A percentile compares a stretch with the other conserved stretches of the same genome.
Conservation (phyloP, 2,888 invertebrate species). For the Epirrhoe tristata region DNA sequence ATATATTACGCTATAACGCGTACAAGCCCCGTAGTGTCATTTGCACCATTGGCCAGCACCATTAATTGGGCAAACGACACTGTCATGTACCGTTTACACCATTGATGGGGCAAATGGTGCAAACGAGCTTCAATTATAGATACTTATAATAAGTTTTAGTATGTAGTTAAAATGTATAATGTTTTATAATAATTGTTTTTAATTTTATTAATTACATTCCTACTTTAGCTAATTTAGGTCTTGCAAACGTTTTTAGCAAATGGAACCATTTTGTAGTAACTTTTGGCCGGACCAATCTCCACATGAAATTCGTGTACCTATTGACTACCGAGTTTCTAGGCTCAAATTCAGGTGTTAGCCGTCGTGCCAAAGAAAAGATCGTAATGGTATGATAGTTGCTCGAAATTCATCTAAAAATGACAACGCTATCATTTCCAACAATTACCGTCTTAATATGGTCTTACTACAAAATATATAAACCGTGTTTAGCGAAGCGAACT, state of each 20-base stretch:
- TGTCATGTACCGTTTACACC: no score
- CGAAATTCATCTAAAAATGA: neutral
- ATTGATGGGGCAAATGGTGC: no score
- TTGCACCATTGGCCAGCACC: no score
- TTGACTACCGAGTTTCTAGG: neutral
- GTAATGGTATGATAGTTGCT: neutral
- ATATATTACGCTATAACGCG: conserved; percentile 17
- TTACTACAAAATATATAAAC: no score
- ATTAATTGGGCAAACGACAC: no score
- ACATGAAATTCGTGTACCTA: neutral
- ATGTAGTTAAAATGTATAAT: conserved; percentile 12
- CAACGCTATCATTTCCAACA: no score
- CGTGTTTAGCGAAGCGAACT: no score
- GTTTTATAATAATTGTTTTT: conserved; percentile 14
- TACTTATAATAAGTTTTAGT: conserved; percentile 20
- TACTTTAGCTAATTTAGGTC: conserved; percentile 12
- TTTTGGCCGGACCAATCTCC: neutral
- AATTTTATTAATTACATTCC: conserved; percentile 31
- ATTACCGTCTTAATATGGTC: no score
- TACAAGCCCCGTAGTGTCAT: no score
- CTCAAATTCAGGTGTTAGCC: neutral
- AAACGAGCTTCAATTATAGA: conserved; percentile 31
- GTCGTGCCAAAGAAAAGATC: neutral
- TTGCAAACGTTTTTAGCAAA: neutral
- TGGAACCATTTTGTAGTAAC: neutral